phyloP scores from a whole-genome alignment of 2,113 vertebrate genomes.

The Psammodynastes pulverulentus region DNA sequence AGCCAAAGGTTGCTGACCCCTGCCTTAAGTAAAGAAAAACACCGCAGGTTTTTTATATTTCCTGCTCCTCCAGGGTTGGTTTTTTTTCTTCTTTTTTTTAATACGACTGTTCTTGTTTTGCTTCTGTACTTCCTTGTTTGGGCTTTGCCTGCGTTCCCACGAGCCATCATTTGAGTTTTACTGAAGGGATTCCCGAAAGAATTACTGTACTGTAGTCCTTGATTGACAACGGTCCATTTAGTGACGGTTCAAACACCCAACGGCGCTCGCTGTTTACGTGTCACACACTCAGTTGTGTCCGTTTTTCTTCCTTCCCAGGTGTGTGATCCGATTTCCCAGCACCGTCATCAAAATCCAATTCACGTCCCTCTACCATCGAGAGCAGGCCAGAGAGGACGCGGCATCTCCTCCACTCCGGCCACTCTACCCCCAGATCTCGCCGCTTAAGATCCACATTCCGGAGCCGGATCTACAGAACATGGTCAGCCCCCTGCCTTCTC shows the following conservation, averaged over 20 bases:
- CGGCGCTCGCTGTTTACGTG: neutral
- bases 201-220: neutral
- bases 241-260: too few species aligned
- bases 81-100: neutral
- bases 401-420: conserved; percentile 81
- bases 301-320: conserved; percentile 68
- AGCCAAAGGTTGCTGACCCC: too few species aligned
- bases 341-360: conserved; percentile 98
- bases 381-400: conserved; percentile 76
- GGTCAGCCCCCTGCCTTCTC: conserved; percentile 90
- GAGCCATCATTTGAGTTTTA: neutral
- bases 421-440: conserved; percentile 91
- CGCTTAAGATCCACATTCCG: conserved; percentile 96
- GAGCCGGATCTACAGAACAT: conserved; percentile 89
- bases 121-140: neutral
- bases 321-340: conserved; percentile 95
- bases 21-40: neutral
- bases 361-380: conserved; percentile 80
- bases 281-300: neutral
- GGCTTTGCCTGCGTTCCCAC: neutral
- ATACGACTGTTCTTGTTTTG: neutral
- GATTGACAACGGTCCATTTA: too few species aligned
- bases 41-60: neutral
- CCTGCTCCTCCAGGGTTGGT: neutral
- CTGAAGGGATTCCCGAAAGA: conserved; percentile 19